Conservation (phyloP, 2,888 invertebrate genomes). For the Anoncus sp. region DNA sequence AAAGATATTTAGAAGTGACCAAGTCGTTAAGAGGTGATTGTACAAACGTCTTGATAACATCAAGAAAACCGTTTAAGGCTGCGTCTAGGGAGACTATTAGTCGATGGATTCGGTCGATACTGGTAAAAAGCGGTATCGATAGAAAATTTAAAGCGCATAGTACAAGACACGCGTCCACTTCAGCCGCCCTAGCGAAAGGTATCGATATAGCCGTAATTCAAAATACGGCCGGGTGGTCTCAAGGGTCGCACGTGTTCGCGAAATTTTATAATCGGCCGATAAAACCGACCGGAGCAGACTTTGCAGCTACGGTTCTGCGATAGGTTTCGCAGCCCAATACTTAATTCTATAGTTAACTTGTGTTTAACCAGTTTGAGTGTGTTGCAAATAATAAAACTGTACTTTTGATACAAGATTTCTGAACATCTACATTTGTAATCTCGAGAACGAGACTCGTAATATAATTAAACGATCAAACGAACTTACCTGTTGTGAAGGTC, state of each 20-base stretch:
- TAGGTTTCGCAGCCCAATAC: slow-evolving; percentile 4
- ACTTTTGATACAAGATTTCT: slow-evolving; percentile 1
- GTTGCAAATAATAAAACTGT: slow-evolving; percentile 19
- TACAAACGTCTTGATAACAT: slow-evolving; percentile 45
- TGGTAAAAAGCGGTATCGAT: slow-evolving; percentile 47
- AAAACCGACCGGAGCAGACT: slow-evolving; percentile 16
- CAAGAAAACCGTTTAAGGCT: slow-evolving; percentile 52
- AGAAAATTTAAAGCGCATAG: slow-evolving; percentile 49
- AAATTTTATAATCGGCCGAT: slow-evolving; percentile 19
- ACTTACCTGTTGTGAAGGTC: no score
- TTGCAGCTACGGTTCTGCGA: slow-evolving; percentile 20
- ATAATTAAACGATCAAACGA: no score
- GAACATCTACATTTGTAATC: slow-evolving; percentile 22
- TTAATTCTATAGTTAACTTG: background rate
- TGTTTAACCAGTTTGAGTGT: slow-evolving; percentile 14
- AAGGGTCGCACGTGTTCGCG: slow-evolving; percentile 8
- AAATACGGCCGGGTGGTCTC: slow-evolving; percentile 8
- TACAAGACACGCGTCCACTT: slow-evolving; percentile 60
- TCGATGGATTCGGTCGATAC: slow-evolving; percentile 55
- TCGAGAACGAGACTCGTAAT: no score
- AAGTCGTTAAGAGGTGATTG: slow-evolving; percentile 34
- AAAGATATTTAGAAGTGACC: slow-evolving; percentile 49
- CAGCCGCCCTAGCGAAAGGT: no score
- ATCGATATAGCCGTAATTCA: slow-evolving; percentile 29
- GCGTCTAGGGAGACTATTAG: slow-evolving; percentile 49